Percentiles rank a stretch among this genome's conserved stretches.
Evolutionary conservation across 2,888 invertebrate genomes (phyloP).

Genomic region (Biston betularia): DNA sequence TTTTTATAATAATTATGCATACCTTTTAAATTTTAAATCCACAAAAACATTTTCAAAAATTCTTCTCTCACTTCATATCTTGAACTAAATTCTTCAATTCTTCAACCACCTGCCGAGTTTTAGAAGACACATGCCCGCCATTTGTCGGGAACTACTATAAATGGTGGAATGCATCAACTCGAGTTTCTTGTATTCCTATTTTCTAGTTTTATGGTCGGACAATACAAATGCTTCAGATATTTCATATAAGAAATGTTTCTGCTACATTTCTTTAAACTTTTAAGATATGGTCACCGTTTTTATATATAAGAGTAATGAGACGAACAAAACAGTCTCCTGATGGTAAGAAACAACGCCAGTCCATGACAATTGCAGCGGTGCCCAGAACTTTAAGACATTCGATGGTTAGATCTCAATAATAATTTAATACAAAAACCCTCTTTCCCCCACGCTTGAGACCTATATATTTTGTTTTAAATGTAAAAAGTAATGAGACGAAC

Average conservation of each 20-base stretch:
- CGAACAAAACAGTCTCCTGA: too few relatives aligned
- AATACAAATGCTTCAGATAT: conserved; percentile 19
- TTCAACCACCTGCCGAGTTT: conserved; percentile 6
- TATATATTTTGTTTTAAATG: too few relatives aligned
- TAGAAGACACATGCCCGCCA: conserved; percentile 1
- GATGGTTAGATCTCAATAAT: too few relatives aligned
- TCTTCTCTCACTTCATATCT: neutral
- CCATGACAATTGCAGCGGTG: too few relatives aligned
- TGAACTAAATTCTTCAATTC: neutral
- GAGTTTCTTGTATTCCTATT: conserved; percentile 17
- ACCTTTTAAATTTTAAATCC: neutral
- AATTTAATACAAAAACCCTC: too few relatives aligned
- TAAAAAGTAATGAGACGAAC: too few relatives aligned
- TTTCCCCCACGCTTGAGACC: too few relatives aligned
- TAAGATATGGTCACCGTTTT: neutral
- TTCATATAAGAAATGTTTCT: conserved; percentile 7
- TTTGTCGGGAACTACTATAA: conserved; percentile 21
- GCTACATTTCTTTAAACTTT: too few relatives aligned
- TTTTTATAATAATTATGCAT: neutral
- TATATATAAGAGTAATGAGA: too few relatives aligned
- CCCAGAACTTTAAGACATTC: too few relatives aligned
- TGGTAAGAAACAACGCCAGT: too few relatives aligned
- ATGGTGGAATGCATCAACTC: conserved; percentile 21
- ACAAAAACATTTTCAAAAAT: neutral
- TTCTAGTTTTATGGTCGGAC: conserved; percentile 9